These are phyloP conservation scores for Polymixis lichenea DNA, from an alignment of 2,888 invertebrate genomes.

Conservation along the genomic window DNA sequence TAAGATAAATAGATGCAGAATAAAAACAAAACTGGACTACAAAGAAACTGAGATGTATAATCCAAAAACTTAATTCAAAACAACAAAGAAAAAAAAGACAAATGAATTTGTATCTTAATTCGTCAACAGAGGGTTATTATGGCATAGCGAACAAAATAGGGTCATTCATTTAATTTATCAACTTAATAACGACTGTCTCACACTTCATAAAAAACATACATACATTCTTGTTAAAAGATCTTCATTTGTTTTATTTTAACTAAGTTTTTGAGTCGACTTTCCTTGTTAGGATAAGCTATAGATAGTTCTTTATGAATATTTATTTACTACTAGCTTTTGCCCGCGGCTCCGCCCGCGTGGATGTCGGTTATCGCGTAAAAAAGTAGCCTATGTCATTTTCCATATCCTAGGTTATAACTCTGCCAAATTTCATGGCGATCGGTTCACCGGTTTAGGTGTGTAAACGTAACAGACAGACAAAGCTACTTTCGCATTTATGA, in stretches of 20 bases:
- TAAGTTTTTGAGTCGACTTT: background rate
- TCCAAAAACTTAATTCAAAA: background rate
- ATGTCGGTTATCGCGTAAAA: too few relatives aligned
- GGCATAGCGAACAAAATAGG: constrained; percentile 25
- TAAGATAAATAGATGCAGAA: background rate
- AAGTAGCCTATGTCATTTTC: too few relatives aligned
- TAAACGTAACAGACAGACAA: too few relatives aligned
- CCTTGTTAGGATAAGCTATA: background rate
- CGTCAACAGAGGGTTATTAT: constrained; percentile 7
- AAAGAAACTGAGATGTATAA: background rate
- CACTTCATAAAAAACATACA: constrained; percentile 71
- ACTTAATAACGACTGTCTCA: constrained; percentile 68
- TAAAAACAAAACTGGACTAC: background rate
- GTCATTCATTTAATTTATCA: constrained; percentile 71
- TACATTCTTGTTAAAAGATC: constrained; percentile 42
- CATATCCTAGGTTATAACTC: too few relatives aligned
- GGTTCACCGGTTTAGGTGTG: too few relatives aligned
- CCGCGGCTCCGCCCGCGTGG: too few relatives aligned
- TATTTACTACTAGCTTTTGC: background rate
- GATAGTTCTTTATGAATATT: background rate
- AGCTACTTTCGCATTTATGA: too few relatives aligned
- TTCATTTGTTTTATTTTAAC: background rate
- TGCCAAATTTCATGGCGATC: too few relatives aligned
- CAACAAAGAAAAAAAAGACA: constrained; percentile 25
- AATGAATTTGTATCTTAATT: background rate